Evolutionary conservation across 92 coral and sea anemone species (phyloP).

Genomic region (Paragorgia papillata): DNA sequence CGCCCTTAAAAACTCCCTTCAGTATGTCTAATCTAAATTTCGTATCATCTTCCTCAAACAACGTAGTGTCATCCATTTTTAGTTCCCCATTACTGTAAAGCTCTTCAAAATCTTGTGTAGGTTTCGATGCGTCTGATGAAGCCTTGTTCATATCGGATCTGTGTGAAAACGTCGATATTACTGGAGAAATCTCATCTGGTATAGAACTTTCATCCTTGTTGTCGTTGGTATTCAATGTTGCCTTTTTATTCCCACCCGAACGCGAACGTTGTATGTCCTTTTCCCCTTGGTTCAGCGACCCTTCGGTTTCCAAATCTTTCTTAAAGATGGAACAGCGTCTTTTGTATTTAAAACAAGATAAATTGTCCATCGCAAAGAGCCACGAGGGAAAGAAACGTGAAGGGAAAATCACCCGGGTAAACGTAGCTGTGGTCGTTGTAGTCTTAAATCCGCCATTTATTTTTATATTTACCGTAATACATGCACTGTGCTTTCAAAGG

Average conservation of each 20-base stretch:
- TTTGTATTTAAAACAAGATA: conserved; percentile 28
- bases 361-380: background rate
- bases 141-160: too few species aligned
- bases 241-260: background rate
- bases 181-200: too few species aligned
- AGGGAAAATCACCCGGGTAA: too few species aligned
- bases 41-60: conserved; percentile 7
- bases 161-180: too few species aligned
- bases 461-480: too few species aligned
- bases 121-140: background rate
- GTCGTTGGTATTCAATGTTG: background rate
- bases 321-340: conserved; percentile 32
- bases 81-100: background rate
- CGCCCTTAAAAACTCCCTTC: conserved; percentile 5
- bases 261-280: background rate
- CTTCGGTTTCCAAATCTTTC: background rate
- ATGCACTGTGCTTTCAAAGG: too few species aligned
- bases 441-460: too few species aligned
- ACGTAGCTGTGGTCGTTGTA: too few species aligned
- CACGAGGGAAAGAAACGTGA: background rate
- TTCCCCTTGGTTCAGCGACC: too few species aligned
- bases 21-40: background rate
- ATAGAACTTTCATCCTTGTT: too few species aligned
- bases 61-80: background rate
- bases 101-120: background rate